Evolutionary conservation across 2,888 invertebrate genomes (phyloP).

Genomic region (Polydrusus cervinus): DNA sequence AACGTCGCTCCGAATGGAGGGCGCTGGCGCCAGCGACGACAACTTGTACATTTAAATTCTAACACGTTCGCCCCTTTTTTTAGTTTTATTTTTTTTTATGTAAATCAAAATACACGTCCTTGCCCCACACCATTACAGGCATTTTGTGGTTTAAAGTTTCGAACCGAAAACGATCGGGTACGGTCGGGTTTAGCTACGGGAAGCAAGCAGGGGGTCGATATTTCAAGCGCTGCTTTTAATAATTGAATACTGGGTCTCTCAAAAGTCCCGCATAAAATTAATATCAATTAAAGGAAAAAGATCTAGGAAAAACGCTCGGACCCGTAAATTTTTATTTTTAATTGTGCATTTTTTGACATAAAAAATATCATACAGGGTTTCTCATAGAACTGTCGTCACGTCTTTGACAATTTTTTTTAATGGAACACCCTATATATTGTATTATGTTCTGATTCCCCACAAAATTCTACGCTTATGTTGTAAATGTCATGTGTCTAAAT

Average conservation of each 20-base stretch:
- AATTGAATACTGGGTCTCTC: background rate
- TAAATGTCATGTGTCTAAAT: too few species aligned
- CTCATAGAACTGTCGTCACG: too few species aligned
- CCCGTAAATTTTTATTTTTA: too few species aligned
- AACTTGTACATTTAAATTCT: slow-evolving; percentile 40
- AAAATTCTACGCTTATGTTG: too few species aligned
- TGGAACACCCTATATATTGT: too few species aligned
- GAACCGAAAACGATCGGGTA: background rate
- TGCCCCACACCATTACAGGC: background rate
- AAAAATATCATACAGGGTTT: too few species aligned
- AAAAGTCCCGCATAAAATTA: too few species aligned
- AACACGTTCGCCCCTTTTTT: slow-evolving; percentile 12
- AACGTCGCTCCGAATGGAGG: slow-evolving; percentile 30
- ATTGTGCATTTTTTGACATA: too few species aligned
- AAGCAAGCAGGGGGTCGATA: background rate
- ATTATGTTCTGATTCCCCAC: too few species aligned
- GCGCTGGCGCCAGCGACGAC: slow-evolving; percentile 10
- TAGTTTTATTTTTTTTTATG: background rate
- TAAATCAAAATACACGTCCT: slow-evolving; percentile 5
- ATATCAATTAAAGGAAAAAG: too few species aligned
- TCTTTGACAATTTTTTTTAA: too few species aligned
- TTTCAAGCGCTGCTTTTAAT: background rate
- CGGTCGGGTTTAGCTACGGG: background rate
- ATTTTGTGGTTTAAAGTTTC: background rate
- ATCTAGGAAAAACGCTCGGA: too few species aligned